Evolutionary conservation across 2,113 vertebrate genomes (phyloP).

Genomic region (rabbit (Oryctolagus cuniculus)): mOryCun1.1 NC_091438.1:81769501-81770000

Average conservation of each 20-base stretch:
- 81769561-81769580: conserved; percentile 81
- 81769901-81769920: conserved; percentile 87
- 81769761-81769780: conserved; percentile 88
- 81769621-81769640: conserved; percentile 97
- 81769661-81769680: conserved; percentile 91
- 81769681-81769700: conserved; percentile 93
- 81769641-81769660: too few relatives aligned
- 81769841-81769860: conserved; percentile 88
- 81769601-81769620: conserved; percentile 80
- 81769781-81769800: conserved; percentile 85
- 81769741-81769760: conserved; percentile 87
- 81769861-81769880: conserved; percentile 88
- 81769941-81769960: too few relatives aligned
- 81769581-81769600: conserved; percentile 79
- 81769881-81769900: conserved; percentile 86
- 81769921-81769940: conserved; percentile 89
- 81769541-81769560: conserved; percentile 84
- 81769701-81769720: conserved; percentile 90
- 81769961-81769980: too few relatives aligned
- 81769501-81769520: neutral
- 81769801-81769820: conserved; percentile 84
- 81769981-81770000: too few relatives aligned
- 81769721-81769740: conserved; percentile 90
- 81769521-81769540: neutral
- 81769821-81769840: conserved; percentile 88